Evolutionary conservation across 1,140 invertebrate species (phyloP).

Genomic region (Drosophila grimshawi): DNA sequence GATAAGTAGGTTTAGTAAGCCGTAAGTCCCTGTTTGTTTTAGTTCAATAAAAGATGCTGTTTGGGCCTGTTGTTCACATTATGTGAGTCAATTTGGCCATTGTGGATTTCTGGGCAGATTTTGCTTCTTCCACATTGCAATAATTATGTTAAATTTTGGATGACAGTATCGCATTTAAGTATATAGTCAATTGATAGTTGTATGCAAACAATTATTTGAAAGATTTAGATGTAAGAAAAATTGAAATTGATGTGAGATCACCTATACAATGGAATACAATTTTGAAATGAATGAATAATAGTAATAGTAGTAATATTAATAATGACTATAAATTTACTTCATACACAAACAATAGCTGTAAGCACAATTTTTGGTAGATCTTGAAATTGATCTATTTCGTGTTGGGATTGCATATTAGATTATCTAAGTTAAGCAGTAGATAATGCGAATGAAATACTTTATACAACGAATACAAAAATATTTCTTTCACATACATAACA

Average conservation of each 20-base stretch:
- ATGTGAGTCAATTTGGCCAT: not conserved
- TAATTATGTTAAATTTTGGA: not conserved
- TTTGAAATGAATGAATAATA: constrained; percentile 9
- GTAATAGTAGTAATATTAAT: constrained; percentile 3
- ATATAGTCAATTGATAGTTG: constrained; percentile 14
- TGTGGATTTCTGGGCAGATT: no score
- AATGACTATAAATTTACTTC: constrained; percentile 20
- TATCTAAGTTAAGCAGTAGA: not conserved
- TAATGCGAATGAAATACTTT: constrained; percentile 1
- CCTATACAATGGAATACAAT: constrained; percentile 21
- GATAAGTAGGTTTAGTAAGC: not conserved
- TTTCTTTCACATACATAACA: not conserved
- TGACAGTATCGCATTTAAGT: constrained; percentile 5
- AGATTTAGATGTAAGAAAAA: constrained; percentile 12
- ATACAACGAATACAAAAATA: not conserved
- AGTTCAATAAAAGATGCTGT: not conserved
- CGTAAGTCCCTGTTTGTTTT: constrained; percentile 1
- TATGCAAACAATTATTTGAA: not conserved
- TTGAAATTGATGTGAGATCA: constrained; percentile 28
- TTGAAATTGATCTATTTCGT: constrained; percentile 8
- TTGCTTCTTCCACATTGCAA: not conserved
- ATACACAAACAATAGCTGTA: constrained; percentile 20
- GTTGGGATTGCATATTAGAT: not conserved
- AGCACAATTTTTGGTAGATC: constrained; percentile 6
- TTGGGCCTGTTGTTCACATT: not conserved